Conservation (phyloP, 2,113 vertebrate genomes). For the Triplophysa tibetana region DNA sequence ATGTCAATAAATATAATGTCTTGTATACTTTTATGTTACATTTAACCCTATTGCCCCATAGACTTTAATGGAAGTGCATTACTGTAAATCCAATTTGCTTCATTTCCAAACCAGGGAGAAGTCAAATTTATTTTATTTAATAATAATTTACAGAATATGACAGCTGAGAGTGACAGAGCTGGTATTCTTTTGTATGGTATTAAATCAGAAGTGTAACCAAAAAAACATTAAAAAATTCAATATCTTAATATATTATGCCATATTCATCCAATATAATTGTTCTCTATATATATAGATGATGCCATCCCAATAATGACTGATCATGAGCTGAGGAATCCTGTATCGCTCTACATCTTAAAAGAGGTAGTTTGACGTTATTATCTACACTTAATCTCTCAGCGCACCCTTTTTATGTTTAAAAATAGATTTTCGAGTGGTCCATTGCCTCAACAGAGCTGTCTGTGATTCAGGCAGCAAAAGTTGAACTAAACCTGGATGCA, state of each 20-base stretch:
- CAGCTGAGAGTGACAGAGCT: no score
- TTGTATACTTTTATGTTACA: no score
- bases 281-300: conserved; percentile 69
- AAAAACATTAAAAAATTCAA: no score
- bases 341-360: conserved; percentile 89
- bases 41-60: no score
- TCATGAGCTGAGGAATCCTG: conserved; percentile 80
- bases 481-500: not conserved
- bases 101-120: no score
- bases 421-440: conserved; percentile 38
- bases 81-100: no score
- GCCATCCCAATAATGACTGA: conserved; percentile 70
- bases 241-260: not conserved
- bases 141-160: no score
- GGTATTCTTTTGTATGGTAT: no score
- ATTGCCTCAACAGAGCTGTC: conserved; percentile 33
- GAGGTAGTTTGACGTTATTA: conserved; percentile 67
- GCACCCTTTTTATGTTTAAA: conserved; percentile 14
- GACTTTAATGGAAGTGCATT: no score
- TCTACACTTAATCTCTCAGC: conserved; percentile 10
- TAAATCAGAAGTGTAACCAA: no score
- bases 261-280: not conserved
- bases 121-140: no score
- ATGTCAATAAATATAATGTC: no score
- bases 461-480: conserved; percentile 27